Evolutionary conservation across 2,888 invertebrate species (phyloP).

Genomic region (Dynastes maya): DNA sequence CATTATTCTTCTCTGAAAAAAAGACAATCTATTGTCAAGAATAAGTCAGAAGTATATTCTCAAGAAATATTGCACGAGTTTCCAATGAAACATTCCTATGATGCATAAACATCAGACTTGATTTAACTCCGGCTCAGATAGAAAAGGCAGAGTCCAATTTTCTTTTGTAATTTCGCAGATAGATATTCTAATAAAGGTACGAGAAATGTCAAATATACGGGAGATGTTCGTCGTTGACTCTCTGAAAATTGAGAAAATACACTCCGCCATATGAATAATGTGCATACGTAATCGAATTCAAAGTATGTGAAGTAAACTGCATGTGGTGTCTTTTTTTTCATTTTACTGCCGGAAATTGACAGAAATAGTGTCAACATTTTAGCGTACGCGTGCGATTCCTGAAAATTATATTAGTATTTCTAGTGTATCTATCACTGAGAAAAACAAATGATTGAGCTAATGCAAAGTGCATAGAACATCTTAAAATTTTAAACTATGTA

Average conservation of each 20-base stretch:
- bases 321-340: neutral
- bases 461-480: too few species aligned
- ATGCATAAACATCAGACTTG: constrained; percentile 36
- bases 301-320: neutral
- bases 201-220: constrained; percentile 8
- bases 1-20: too few species aligned
- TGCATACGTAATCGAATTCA: constrained; percentile 3
- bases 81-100: neutral
- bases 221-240: neutral
- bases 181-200: constrained; percentile 23
- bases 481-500: too few species aligned
- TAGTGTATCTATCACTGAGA: too few species aligned
- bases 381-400: too few species aligned
- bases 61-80: constrained; percentile 1
- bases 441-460: too few species aligned
- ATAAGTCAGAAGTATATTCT: neutral
- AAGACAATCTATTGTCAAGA: neutral
- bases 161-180: constrained; percentile 4
- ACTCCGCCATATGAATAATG: neutral
- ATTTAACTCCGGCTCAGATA: constrained; percentile 1
- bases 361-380: neutral
- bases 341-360: neutral
- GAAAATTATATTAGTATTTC: too few species aligned
- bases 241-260: neutral
- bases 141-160: constrained; percentile 3